phyloP scores from a whole-genome alignment of 2,888 invertebrate genomes.

The Schizaphis graminum region DNA sequence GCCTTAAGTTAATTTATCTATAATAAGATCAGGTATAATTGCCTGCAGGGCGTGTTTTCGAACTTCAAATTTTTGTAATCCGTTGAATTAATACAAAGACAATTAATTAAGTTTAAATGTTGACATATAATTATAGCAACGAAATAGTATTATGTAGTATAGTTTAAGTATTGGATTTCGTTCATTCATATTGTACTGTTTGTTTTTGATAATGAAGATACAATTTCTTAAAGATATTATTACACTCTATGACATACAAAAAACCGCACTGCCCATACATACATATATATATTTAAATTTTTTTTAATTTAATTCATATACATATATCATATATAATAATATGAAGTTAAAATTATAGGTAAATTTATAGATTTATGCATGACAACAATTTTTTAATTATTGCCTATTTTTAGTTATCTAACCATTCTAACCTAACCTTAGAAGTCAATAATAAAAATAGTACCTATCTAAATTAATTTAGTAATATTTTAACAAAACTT shows the following conservation, averaged over 20 bases:
- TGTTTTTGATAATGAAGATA: no score
- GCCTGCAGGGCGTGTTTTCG: not conserved
- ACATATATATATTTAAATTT: not conserved
- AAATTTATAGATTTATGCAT: not conserved
- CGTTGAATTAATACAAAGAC: no score
- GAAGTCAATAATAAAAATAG: not conserved
- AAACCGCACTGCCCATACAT: no score
- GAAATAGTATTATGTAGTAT: no score
- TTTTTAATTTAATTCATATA: not conserved
- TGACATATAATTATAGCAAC: no score
- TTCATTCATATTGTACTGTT: no score
- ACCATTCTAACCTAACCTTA: not conserved
- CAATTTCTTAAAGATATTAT: no score
- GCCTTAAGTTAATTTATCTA: not conserved
- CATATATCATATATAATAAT: not conserved
- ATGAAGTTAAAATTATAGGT: not conserved
- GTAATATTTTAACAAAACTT: not conserved
- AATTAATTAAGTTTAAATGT: no score
- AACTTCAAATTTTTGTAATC: not conserved
- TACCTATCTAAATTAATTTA: no score
- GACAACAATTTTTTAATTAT: not conserved
- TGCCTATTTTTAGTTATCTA: not conserved
- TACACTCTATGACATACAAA: no score
- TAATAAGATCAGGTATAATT: not conserved
- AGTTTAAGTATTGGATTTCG: no score